Evolutionary conservation across 1,140 invertebrate genomes (phyloP).

Genomic region (Drosophila varians): DNA sequence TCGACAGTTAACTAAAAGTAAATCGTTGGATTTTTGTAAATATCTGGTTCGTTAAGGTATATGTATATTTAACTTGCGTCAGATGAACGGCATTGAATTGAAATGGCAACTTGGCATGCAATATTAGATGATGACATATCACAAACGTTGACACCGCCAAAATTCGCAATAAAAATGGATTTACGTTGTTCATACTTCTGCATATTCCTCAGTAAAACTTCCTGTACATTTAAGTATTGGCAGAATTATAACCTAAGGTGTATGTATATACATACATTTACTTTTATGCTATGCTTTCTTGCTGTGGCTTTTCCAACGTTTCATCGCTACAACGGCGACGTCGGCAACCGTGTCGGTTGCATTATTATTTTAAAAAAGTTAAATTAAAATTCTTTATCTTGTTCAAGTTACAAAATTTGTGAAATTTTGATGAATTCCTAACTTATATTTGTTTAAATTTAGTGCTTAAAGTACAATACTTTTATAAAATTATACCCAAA

Average conservation of each 20-base stretch:
- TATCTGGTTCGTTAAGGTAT: constrained; percentile 30
- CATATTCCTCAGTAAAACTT: neutral
- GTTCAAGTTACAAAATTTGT: no score
- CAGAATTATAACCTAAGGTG: neutral
- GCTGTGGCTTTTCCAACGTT: constrained; percentile 5
- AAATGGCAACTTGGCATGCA: constrained; percentile 29
- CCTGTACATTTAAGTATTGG: neutral
- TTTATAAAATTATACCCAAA: no score
- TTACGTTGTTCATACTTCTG: no score
- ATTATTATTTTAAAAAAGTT: neutral
- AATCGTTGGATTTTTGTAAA: constrained; percentile 43
- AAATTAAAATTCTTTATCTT: no score
- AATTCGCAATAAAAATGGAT: no score
- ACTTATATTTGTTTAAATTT: no score
- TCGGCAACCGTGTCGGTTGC: constrained; percentile 47
- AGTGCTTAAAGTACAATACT: no score
- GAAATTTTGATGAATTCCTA: no score
- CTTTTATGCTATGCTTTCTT: constrained; percentile 1
- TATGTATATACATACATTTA: neutral
- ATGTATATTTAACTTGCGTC: constrained; percentile 31
- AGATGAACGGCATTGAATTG: constrained; percentile 47
- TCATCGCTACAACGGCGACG: constrained; percentile 49
- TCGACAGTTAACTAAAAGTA: constrained; percentile 22
- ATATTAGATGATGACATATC: constrained; percentile 68
- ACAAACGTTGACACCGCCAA: constrained; percentile 26